These are phyloP conservation scores for Oscheius sp. DNA, from an alignment of 2,888 invertebrate genomes.

Conservation along the genomic window DNA sequence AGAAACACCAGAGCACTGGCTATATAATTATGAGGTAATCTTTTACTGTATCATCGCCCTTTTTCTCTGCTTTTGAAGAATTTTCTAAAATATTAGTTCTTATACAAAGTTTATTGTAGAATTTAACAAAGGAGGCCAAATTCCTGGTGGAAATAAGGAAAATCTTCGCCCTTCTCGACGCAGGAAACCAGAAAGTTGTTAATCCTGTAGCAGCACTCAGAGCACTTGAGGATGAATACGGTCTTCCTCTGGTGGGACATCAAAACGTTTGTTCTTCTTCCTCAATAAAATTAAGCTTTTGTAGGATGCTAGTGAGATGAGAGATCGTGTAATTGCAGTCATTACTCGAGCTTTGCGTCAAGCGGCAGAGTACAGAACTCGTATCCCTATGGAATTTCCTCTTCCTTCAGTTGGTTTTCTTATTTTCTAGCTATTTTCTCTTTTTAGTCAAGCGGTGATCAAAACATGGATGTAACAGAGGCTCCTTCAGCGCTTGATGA, in stretches of 20 bases:
- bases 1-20: background rate
- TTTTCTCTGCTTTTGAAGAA: too few species aligned
- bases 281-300: background rate
- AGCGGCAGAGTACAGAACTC: background rate
- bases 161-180: constrained; percentile 36
- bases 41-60: background rate
- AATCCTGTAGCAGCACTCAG: constrained; percentile 15
- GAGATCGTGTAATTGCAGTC: constrained; percentile 1
- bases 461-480: too few species aligned
- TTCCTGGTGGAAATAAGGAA: constrained; percentile 29
- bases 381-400: background rate
- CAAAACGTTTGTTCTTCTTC: background rate
- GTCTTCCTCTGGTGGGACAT: background rate
- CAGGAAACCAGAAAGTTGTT: constrained; percentile 24
- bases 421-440: background rate
- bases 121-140: constrained; percentile 6
- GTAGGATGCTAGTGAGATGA: constrained; percentile 15
- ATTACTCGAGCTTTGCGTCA: constrained; percentile 1
- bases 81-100: background rate
- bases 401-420: background rate
- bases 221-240: constrained; percentile 1
- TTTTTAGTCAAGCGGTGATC: too few species aligned
- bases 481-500: too few species aligned
- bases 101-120: background rate
- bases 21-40: background rate